A percentile compares a stretch with the other conserved stretches of the same genome.
Conservation (phyloP, 37 sponge, comb jelly and placozoan species). For the Oscarella lobularis region DNA sequence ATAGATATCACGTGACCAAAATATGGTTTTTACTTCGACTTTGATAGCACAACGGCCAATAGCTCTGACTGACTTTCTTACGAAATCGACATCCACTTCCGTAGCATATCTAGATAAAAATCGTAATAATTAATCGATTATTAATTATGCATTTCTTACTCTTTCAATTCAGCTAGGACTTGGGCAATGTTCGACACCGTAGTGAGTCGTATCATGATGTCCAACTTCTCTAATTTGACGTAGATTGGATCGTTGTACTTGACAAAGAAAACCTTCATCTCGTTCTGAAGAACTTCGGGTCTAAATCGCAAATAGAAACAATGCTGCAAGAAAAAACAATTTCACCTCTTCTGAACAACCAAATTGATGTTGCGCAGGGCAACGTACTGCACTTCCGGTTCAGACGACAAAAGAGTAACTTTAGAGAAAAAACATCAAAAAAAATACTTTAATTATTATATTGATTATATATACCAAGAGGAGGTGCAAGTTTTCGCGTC, state of each 20-base stretch:
- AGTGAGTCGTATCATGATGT: constrained; percentile 97
- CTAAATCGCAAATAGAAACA: no score
- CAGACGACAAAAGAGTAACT: constrained; percentile 89
- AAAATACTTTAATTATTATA: no score
- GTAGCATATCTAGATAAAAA: constrained; percentile 67
- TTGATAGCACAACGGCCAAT: constrained; percentile 99
- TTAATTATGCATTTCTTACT: constrained; percentile 38
- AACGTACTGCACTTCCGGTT: constrained; percentile 98
- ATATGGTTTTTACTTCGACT: constrained; percentile 50
- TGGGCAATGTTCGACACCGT: constrained; percentile 71
- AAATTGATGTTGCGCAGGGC: constrained; percentile 96
- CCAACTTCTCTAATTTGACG: constrained; percentile 97
- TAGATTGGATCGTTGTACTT: constrained; percentile 99
- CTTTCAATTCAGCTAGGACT: constrained; percentile 93
- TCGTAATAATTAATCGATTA: background rate
- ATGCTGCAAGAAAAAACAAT: background rate
- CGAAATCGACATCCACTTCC: constrained; percentile 99
- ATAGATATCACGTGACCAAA: background rate
- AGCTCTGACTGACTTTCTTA: constrained; percentile 91
- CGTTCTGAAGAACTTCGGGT: constrained; percentile 79
- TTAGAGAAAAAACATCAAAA: constrained; percentile 14
- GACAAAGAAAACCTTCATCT: constrained; percentile 99
- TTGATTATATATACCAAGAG: constrained; percentile 53
- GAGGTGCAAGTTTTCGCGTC: constrained; percentile 82
- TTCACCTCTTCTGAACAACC: constrained; percentile 89